A percentile compares a stretch with the other conserved stretches of the same genome.
Conservation (phyloP, 2,113 vertebrate species). For the Mastomys coucha region DNA sequence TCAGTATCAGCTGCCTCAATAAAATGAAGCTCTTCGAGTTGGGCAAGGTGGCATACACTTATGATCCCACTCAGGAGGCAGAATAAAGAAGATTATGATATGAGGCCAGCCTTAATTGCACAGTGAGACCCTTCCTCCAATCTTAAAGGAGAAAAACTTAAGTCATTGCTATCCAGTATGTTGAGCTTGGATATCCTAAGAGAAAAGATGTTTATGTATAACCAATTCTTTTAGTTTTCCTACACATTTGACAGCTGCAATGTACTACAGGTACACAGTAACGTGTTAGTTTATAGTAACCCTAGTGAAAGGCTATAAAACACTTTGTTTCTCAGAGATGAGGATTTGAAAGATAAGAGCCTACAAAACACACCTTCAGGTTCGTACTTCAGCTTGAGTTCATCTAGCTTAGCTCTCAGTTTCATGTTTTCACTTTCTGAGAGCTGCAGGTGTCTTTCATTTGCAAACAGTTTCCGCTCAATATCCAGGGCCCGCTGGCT, state of each 20-base stretch:
- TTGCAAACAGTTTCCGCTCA: conserved; percentile 83
- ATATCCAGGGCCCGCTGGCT: conserved; percentile 10
- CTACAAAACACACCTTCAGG: conserved; percentile 87
- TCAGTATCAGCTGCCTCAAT: background rate
- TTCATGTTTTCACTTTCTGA: conserved; percentile 95
- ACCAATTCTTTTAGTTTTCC: background rate
- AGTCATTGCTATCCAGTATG: background rate
- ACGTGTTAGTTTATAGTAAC: background rate
- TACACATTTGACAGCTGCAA: conserved; percentile 14
- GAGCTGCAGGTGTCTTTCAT: conserved; percentile 91
- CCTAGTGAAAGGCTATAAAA: conserved; percentile 4
- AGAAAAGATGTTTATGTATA: background rate
- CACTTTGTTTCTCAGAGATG: too few species aligned
- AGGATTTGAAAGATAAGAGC: too few species aligned
- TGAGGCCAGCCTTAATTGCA: background rate
- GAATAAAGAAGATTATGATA: background rate
- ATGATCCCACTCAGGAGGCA: background rate
- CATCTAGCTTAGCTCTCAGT: conserved; percentile 92
- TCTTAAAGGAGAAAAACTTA: conserved; percentile 26
- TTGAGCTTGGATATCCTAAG: background rate
- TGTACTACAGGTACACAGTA: background rate
- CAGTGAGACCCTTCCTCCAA: background rate
- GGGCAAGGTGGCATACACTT: background rate
- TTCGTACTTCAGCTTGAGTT: conserved; percentile 95
- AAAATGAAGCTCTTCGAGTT: background rate